Percentiles rank a stretch among this genome's conserved stretches.
Evolutionary conservation across 2,113 vertebrate genomes (phyloP).

Genomic region (Oreocharis arfaki): DNA sequence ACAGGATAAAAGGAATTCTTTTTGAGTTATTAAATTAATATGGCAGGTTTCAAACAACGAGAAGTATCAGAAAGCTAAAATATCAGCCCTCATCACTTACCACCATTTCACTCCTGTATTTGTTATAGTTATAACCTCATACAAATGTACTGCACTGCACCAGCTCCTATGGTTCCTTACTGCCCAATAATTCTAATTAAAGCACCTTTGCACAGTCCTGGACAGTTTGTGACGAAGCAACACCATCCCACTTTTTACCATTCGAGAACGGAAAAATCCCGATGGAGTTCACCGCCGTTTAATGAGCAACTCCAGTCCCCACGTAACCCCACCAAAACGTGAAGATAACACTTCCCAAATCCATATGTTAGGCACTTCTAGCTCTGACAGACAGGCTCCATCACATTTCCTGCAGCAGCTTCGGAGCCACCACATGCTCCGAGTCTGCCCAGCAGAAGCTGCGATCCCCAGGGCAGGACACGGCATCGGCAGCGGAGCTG

Average conservation of each 20-base stretch:
- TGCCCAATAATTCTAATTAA: conserved; percentile 18
- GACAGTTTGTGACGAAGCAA: not conserved
- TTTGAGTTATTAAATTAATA: not conserved
- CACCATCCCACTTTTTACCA: not conserved
- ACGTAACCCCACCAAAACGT: not conserved
- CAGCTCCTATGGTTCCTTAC: not conserved
- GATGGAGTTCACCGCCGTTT: not conserved
- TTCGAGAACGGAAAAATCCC: not conserved
- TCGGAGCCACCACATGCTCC: not conserved
- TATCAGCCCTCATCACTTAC: not conserved
- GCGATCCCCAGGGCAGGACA: not conserved
- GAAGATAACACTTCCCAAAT: conserved; percentile 1
- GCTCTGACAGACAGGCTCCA: conserved; percentile 49
- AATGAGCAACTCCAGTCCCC: not conserved
- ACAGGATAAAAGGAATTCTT: not conserved
- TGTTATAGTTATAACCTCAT: not conserved
- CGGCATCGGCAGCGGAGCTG: not conserved
- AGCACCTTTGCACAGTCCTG: not conserved
- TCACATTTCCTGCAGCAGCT: not conserved
- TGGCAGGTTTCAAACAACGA: not conserved
- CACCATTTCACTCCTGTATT: not conserved
- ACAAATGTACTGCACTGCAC: not conserved
- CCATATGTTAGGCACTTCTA: not conserved
- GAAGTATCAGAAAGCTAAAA: not conserved
- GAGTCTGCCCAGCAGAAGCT: not conserved